Evolutionary conservation across 1,140 invertebrate species (phyloP), one percentile per base, ranked within the genome.

Genomic region (Caenorhabditis brenneri): DNA sequence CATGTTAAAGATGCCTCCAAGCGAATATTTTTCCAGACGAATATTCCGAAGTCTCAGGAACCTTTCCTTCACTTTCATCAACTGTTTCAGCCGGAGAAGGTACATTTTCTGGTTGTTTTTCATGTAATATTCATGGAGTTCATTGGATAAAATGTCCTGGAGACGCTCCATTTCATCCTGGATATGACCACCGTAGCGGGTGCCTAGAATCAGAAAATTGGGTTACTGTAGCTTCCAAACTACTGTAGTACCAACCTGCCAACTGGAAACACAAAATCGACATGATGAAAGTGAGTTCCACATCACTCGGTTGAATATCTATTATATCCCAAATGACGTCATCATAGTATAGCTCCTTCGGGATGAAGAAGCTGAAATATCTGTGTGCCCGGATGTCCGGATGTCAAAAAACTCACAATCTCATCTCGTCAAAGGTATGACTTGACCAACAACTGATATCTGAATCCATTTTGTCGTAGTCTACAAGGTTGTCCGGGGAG

Each of bases 401-500:
- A 65, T 0, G 19, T 19, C 6, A 19, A 16, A 24, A 19, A 65
- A 36, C 58, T 65, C 19, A 65, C 58, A 19, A 65, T 65, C 24
- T 33, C 58, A 65, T 65, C 19, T 65, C 58, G 4, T 65, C 58
- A 36, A 65, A 65, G 16, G 58, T 16, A n/a, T 33, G 58, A 33
- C 5, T 65, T 65, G 58, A 33, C 58, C 58, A 65, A 36, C 58
- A 65, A n/a, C 58, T 65, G 31, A 36, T 36, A 65, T 65, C 58
- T 7, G 31, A 65, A 33, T 33, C 15, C 58, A 65, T 65, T 36
- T 19, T n/a, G 19, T 65, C 58, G 6, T 19, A 65, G 36, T 65
- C 53, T 24, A 55, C 36, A 3, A 65, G 58, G 19, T 29, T 12
- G 10, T 33, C 29, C 29, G n/a, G 58, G n/a, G 58, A 65, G 16